Conservation (phyloP, 2,888 invertebrate species). For the Trichopoda pennipes region DNA sequence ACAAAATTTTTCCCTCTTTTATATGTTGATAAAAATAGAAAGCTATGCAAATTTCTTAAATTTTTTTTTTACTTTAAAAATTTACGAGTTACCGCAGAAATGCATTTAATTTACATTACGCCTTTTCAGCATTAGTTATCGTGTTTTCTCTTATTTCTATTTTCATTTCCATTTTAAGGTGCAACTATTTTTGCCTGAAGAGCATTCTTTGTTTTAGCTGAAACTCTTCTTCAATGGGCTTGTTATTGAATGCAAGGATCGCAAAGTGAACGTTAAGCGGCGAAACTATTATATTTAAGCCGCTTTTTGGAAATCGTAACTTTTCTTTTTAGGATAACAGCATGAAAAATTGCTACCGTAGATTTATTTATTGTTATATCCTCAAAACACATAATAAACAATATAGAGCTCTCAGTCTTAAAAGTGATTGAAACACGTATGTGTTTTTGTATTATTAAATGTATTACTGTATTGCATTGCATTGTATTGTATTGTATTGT, state of each 20-base stretch:
- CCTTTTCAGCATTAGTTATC: slow-evolving; percentile 68
- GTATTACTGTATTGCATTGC: too few species aligned
- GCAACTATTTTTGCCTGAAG: not conserved
- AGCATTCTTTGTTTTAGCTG: slow-evolving; percentile 4
- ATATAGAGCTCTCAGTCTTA: too few species aligned
- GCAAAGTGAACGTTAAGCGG: slow-evolving; percentile 8
- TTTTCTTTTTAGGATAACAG: too few species aligned
- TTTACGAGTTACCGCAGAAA: slow-evolving; percentile 71
- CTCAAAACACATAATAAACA: too few species aligned
- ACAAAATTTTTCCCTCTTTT: slow-evolving; percentile 10
- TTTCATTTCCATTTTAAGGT: slow-evolving; percentile 48
- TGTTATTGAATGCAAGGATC: not conserved
- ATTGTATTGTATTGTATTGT: too few species aligned
- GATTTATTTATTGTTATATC: too few species aligned
- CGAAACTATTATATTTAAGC: not conserved
- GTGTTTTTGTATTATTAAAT: too few species aligned
- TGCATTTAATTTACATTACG: slow-evolving; percentile 76
- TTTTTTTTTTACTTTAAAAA: not conserved
- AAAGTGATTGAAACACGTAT: too few species aligned
- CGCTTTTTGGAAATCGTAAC: not conserved
- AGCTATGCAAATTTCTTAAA: slow-evolving; percentile 71
- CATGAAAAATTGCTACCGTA: too few species aligned
- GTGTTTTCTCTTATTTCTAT: slow-evolving; percentile 43
- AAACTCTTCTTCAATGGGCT: not conserved
- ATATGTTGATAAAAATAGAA: slow-evolving; percentile 23